A percentile compares a stretch with the other conserved stretches of the same genome.
These are phyloP conservation scores for Idris sp. DNA, from an alignment of 1,140 invertebrate genomes.

Conservation along the genomic window DNA sequence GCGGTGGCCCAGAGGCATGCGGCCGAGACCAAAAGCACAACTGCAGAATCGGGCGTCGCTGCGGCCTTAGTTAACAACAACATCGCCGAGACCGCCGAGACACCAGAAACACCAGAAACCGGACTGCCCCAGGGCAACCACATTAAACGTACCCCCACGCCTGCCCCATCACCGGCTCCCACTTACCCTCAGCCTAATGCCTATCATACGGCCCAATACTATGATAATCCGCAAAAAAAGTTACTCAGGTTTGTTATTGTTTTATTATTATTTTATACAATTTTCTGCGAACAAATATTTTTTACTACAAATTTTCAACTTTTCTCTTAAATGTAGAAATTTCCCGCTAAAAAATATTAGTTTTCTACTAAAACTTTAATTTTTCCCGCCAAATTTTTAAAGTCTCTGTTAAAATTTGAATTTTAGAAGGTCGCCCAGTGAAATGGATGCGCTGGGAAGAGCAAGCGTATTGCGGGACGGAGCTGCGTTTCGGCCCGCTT, in stretches of 20 bases:
- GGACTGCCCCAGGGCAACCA: conserved; percentile 62
- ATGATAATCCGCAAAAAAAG: conserved; percentile 76
- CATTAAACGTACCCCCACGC: conserved; percentile 74
- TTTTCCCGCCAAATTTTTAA: no score
- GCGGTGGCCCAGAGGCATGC: conserved; percentile 83
- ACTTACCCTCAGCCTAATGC: conserved; percentile 69
- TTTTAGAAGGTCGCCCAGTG: conserved; percentile 72
- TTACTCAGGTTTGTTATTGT: conserved; percentile 68
- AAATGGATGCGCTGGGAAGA: conserved; percentile 78
- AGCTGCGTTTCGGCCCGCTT: conserved; percentile 79
- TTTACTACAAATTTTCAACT: no score
- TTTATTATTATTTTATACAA: no score
- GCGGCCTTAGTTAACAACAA: conserved; percentile 40
- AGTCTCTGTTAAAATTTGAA: no score
- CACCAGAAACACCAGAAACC: conserved; percentile 20
- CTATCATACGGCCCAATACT: conserved; percentile 72
- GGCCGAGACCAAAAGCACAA: conserved; percentile 73
- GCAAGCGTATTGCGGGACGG: conserved; percentile 84
- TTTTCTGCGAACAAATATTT: no score
- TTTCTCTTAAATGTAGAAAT: no score
- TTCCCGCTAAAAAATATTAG: no score
- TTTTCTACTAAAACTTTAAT: no score
- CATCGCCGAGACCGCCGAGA: conserved; percentile 71
- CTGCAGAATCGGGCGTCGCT: conserved; percentile 47
- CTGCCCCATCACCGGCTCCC: conserved; percentile 77